Conservation (phyloP, 1,140 invertebrate species). For the Paraescarpia echinospica region DNA sequence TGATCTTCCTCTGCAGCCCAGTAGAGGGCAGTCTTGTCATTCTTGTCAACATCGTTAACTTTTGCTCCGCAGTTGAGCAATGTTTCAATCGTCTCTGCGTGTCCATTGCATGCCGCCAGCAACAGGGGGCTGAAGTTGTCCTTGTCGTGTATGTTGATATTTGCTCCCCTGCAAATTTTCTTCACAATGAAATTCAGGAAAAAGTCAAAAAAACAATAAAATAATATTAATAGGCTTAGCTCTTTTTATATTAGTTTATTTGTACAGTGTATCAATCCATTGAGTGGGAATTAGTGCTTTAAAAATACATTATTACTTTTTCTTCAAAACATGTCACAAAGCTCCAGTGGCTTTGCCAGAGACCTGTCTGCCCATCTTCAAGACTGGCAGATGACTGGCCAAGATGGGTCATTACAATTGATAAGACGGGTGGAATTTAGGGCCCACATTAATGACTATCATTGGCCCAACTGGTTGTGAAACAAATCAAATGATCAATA, state of each 20-base stretch:
- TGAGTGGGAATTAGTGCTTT: no score
- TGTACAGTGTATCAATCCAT: no score
- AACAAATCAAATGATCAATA: no score
- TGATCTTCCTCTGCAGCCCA: conserved; percentile 57
- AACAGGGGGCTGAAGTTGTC: conserved; percentile 61
- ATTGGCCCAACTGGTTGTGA: no score
- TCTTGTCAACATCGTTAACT: conserved; percentile 52
- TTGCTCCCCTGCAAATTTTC: conserved; percentile 45
- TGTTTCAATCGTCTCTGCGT: conserved; percentile 48
- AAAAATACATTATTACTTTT: no score
- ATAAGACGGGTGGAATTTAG: no score
- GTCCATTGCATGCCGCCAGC: conserved; percentile 54
- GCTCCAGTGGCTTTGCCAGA: no score
- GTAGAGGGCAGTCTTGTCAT: conserved; percentile 57
- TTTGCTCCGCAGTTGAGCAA: conserved; percentile 52
- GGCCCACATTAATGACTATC: no score
- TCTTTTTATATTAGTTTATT: no score
- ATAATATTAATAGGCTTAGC: neutral
- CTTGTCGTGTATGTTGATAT: conserved; percentile 55
- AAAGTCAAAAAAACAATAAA: neutral
- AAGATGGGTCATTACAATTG: no score
- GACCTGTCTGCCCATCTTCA: no score
- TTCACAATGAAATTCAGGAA: conserved; percentile 13
- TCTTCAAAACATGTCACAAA: neutral
- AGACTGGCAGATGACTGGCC: no score